Conservation (phyloP, 2,888 invertebrate genomes). For the Trachelus troglodyta region DNA sequence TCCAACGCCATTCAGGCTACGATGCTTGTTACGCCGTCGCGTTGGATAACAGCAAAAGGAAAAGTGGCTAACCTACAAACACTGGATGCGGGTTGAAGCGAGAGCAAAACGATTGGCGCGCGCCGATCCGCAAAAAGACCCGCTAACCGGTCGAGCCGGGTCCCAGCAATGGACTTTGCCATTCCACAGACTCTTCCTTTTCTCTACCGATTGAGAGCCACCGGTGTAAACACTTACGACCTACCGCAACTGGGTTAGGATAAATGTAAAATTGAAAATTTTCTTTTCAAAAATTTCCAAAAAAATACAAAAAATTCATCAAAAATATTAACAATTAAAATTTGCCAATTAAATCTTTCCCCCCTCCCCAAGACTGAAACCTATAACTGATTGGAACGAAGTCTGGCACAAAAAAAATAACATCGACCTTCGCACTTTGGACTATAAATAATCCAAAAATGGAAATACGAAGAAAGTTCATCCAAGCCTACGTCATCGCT, state of each 20-base stretch:
- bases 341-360: not conserved
- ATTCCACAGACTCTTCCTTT: not conserved
- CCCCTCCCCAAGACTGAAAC: not conserved
- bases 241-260: too few relatives aligned
- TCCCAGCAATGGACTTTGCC: too few relatives aligned
- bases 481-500: not conserved
- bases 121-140: slow-evolving; percentile 15
- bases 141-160: not conserved
- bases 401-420: not conserved
- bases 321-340: not conserved
- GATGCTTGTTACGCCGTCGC: slow-evolving; percentile 5
- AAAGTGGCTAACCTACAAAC: slow-evolving; percentile 51
- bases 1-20: not conserved
- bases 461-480: not conserved
- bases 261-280: too few relatives aligned
- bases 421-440: not conserved
- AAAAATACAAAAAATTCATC: not conserved
- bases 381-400: not conserved
- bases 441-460: not conserved
- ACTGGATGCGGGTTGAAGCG: slow-evolving; percentile 40
- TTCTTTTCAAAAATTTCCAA: too few relatives aligned
- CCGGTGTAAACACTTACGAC: too few relatives aligned
- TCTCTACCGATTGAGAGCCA: not conserved
- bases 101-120: slow-evolving; percentile 37
- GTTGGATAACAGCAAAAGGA: slow-evolving; percentile 38